Conservation (phyloP, 2,888 invertebrate species). For the Drosophila mettleri region DNA sequence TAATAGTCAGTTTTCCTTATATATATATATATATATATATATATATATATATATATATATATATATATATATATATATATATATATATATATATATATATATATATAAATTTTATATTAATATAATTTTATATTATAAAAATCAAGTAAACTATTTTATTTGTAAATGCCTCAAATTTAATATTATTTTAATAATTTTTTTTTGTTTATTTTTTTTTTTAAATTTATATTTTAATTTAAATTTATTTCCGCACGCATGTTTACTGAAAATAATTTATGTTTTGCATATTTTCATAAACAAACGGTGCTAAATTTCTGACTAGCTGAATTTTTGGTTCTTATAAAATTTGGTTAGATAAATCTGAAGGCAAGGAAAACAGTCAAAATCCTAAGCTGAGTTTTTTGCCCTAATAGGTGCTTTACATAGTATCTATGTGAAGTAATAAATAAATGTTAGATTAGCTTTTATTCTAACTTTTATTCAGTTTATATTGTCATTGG, state of each 20-base stretch:
- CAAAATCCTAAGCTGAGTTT: neutral
- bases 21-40: too few species aligned
- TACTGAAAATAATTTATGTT: neutral
- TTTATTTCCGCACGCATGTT: neutral
- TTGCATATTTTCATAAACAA: neutral
- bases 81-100: too few species aligned
- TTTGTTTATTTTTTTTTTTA: neutral
- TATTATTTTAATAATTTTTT: neutral
- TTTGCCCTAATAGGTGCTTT: neutral
- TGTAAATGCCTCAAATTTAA: neutral
- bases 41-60: too few species aligned
- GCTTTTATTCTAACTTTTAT: neutral
- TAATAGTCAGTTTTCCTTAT: too few species aligned
- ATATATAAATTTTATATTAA: too few species aligned
- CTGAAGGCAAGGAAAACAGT: too few species aligned
- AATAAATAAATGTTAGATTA: too few species aligned
- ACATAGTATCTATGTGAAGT: too few species aligned
- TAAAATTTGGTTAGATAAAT: neutral
- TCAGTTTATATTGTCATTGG: neutral
- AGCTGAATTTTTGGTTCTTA: neutral
- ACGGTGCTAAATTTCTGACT: neutral
- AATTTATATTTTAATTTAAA: neutral
- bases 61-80: too few species aligned
- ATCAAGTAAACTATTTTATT: slow-evolving; percentile 1
- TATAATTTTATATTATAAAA: too few species aligned